Conservation (phyloP, 2,888 invertebrate species). For the Ormyrus thymus region DNA sequence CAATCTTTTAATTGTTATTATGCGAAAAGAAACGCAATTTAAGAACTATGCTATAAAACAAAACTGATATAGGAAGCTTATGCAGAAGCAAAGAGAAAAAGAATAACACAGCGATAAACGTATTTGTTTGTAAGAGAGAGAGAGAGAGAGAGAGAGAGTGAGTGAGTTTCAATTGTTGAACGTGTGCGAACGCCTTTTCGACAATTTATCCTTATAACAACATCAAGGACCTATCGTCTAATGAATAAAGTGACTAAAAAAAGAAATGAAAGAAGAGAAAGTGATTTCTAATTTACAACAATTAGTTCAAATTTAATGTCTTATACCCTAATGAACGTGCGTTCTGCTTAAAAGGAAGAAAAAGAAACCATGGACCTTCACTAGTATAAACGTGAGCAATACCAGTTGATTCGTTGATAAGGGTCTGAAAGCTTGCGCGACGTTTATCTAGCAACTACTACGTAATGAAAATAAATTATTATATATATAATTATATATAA, state of each 20-base stretch:
- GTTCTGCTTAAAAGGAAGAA: conserved; percentile 21
- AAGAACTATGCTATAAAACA: conserved; percentile 29
- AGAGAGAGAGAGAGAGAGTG: conserved; percentile 32
- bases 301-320: conserved; percentile 37
- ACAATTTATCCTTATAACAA: conserved; percentile 35
- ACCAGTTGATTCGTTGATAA: conserved; percentile 13
- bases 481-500: conserved; percentile 6
- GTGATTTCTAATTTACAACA: conserved; percentile 28
- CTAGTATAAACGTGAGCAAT: conserved; percentile 17
- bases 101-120: conserved; percentile 4
- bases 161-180: conserved; percentile 46
- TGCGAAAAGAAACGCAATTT: conserved; percentile 13
- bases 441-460: conserved; percentile 14
- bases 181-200: conserved; percentile 45
- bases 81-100: conserved; percentile 23
- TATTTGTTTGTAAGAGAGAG: conserved; percentile 27
- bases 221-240: conserved; percentile 1
- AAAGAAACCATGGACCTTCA: conserved; percentile 21
- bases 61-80: conserved; percentile 8
- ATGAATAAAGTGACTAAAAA: conserved; percentile 23
- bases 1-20: conserved; percentile 34
- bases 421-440: conserved; percentile 13
- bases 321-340: conserved; percentile 1
- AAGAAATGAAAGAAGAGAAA: conserved; percentile 8
- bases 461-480: conserved; percentile 27